phyloP scores from a whole-genome alignment of 1,140 invertebrate genomes.

The Hermetia illucens region DNA sequence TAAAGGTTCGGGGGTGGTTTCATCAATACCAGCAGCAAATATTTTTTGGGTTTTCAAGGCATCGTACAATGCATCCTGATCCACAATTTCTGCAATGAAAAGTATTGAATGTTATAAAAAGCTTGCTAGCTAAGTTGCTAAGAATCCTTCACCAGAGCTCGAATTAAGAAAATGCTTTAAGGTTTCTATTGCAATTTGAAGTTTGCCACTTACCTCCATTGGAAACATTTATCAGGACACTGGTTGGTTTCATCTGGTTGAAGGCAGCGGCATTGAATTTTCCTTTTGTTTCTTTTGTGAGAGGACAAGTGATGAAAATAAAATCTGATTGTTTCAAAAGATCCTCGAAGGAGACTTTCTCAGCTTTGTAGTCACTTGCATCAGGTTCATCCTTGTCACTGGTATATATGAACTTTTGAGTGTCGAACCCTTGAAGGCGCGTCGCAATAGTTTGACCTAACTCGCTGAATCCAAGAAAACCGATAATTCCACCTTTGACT shows the following conservation, averaged over 20 bases:
- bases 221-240: slow-evolving; percentile 67
- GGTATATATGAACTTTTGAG: slow-evolving; percentile 52
- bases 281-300: slow-evolving; percentile 52
- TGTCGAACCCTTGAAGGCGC: slow-evolving; percentile 52
- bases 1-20: slow-evolving; percentile 78
- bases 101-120: slow-evolving; percentile 5
- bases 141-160: no score
- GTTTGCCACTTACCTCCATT: slow-evolving; percentile 40
- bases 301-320: slow-evolving; percentile 50
- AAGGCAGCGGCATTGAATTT: slow-evolving; percentile 59
- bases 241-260: slow-evolving; percentile 60
- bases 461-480: slow-evolving; percentile 65
- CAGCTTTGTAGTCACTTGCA: slow-evolving; percentile 39
- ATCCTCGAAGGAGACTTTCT: slow-evolving; percentile 56
- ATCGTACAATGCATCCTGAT: slow-evolving; percentile 58
- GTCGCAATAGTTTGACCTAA: slow-evolving; percentile 59
- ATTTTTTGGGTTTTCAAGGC: slow-evolving; percentile 59
- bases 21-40: slow-evolving; percentile 77
- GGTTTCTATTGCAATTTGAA: no score
- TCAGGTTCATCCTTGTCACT: slow-evolving; percentile 47
- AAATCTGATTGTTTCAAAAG: slow-evolving; percentile 61
- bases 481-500: slow-evolving; percentile 55
- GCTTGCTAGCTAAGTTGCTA: background rate
- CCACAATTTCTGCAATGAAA: slow-evolving; percentile 42
- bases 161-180: no score